phyloP scores from a whole-genome alignment of 2,113 vertebrate genomes.

The Trematomus loennbergii region DNA sequence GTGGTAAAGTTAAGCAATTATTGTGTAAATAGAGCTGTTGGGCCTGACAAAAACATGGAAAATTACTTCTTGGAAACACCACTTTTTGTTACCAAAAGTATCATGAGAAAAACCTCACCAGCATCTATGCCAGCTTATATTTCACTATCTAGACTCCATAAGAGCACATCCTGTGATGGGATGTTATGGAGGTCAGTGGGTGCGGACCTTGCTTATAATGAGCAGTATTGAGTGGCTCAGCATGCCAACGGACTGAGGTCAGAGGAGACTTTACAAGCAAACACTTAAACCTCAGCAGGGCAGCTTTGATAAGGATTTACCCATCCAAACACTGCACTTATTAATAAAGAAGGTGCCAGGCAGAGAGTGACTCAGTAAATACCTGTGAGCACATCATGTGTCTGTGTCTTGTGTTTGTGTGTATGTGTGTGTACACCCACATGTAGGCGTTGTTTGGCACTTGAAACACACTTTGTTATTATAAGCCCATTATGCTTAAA shows the following conservation, averaged over 20 bases:
- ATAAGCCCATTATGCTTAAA: constrained; percentile 32
- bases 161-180: constrained; percentile 36
- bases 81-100: constrained; percentile 22
- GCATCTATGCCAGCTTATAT: constrained; percentile 36
- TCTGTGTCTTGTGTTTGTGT: constrained; percentile 9
- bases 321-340: constrained; percentile 49
- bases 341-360: constrained; percentile 37
- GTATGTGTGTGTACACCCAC: constrained; percentile 9
- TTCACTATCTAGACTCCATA: constrained; percentile 20
- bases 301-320: constrained; percentile 64
- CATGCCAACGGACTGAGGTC: constrained; percentile 74
- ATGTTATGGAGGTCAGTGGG: constrained; percentile 28
- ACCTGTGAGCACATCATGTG: constrained; percentile 22
- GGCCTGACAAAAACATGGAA: constrained; percentile 17
- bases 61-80: constrained; percentile 29
- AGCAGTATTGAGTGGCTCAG: constrained; percentile 61
- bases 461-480: constrained; percentile 26
- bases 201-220: constrained; percentile 63
- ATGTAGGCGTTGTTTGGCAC: constrained; percentile 25
- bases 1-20: constrained; percentile 58
- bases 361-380: constrained; percentile 24
- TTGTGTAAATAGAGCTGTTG: constrained; percentile 33
- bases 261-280: constrained; percentile 63
- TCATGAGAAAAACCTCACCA: constrained; percentile 41
- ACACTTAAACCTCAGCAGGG: constrained; percentile 62